Evolutionary conservation across 2,797 vertebrate genomes (phyloP).

Genomic region (Pipistrellus kuhlii): DNA sequence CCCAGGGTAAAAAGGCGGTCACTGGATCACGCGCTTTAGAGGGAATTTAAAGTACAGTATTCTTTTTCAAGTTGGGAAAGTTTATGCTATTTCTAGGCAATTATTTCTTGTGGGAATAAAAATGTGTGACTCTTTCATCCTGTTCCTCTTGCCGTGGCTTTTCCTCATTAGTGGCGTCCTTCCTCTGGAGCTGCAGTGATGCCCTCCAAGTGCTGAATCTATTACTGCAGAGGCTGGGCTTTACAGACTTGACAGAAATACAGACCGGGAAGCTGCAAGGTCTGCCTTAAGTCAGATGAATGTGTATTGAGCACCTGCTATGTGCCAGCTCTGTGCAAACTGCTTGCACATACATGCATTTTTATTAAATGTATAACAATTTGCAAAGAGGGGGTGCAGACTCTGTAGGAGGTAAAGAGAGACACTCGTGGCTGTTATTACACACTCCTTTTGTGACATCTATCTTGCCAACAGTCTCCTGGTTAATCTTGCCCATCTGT

Average conservation of each 20-base stretch:
- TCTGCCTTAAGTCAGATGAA: background rate
- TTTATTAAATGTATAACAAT: slow-evolving; percentile 17
- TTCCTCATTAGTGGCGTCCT: slow-evolving; percentile 78
- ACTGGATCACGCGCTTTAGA: slow-evolving; percentile 64
- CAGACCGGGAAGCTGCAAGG: slow-evolving; percentile 46
- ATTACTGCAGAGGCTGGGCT: slow-evolving; percentile 2
- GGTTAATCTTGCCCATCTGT: slow-evolving; percentile 53
- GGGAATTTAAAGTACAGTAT: slow-evolving; percentile 67
- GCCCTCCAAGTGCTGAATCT: slow-evolving; percentile 72
- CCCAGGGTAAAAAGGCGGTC: slow-evolving; percentile 35
- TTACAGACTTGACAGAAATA: slow-evolving; percentile 63
- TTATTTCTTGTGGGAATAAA: slow-evolving; percentile 80
- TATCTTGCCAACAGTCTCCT: slow-evolving; percentile 40
- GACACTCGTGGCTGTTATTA: background rate
- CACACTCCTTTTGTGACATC: slow-evolving; percentile 36
- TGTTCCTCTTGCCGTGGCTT: slow-evolving; percentile 27
- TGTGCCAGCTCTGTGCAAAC: background rate
- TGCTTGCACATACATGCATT: background rate
- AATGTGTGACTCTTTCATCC: slow-evolving; percentile 75
- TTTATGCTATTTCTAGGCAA: slow-evolving; percentile 78
- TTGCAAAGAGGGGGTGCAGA: background rate
- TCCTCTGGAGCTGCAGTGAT: slow-evolving; percentile 68
- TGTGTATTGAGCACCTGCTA: slow-evolving; percentile 75
- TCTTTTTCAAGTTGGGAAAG: slow-evolving; percentile 78
- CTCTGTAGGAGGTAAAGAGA: background rate